Evolutionary conservation across 2,888 invertebrate genomes (phyloP), one percentile per base, ranked within the genome.

Genomic region (Eristalis tenax): DNA sequence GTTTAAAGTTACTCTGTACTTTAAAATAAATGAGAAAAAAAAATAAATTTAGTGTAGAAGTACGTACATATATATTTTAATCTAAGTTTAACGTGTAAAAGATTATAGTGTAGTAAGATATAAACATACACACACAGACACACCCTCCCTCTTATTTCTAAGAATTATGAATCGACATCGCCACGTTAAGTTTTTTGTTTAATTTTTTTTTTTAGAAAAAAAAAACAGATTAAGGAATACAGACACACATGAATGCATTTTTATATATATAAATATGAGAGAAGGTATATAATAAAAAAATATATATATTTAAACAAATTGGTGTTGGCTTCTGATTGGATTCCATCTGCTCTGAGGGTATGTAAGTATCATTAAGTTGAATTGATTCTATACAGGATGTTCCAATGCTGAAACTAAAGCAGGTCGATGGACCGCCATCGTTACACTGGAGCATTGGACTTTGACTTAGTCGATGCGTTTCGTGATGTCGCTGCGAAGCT

Each of bases 251-350:
- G 69, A 85, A 84, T 85, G 69, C 70, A 76, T 80, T 80, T 84
- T 83, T 80, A 84, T 80, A 66, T 83, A 68, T 88, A 85, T 88
- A 50, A 50, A 89, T 82, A 75, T 88, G 83, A 89, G 89, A 89
- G 80, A 76, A 66, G 88, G 88, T 88, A 89, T 89, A 89, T 89
- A 88, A 57, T 77, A 83, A 68, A 76, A 65, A 83, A 86, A 85
- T 85, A 82, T 80, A 35, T 82, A 79, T 57, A 85, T 83, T 73
- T 80, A 69, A 64, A 77, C 28, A 75, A 87, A 78, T 61, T 65
- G 32, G 43, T 32, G 35, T 79, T 56, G 32, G 10, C 57, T 57
- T 68, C 10, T n/a, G 56, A 32, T 8, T 1, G 32, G 32, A 32
- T 32, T 32, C 8, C 32, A 32, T 4, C 1, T 1, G 5, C 32